phyloP scores from a whole-genome alignment of 2,113 vertebrate genomes.

The Sclerurus mexicanus region DNA sequence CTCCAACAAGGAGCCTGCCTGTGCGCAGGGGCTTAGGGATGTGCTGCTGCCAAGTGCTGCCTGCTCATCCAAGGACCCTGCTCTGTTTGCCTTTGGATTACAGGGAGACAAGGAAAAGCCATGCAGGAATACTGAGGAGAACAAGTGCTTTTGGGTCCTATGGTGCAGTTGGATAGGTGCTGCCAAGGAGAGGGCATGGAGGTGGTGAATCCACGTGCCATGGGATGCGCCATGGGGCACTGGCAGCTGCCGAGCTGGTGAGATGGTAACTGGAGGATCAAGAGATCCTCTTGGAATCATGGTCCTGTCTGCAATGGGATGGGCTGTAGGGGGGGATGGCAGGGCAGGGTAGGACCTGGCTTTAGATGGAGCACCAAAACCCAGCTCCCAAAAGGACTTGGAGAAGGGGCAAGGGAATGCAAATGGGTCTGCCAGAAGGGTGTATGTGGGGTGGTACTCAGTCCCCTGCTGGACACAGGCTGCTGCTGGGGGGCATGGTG shows the following conservation, averaged over 20 bases:
- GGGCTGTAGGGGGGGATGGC: accelerated
- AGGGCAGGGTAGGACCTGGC: background rate
- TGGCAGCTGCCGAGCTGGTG: accelerated
- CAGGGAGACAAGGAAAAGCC: background rate
- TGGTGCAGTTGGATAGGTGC: background rate
- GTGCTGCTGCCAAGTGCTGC: accelerated
- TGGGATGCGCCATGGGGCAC: background rate
- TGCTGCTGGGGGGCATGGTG: background rate
- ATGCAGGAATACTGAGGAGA: accelerated
- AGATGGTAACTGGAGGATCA: background rate
- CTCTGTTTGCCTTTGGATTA: background rate
- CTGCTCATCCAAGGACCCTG: accelerated
- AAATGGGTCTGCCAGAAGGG: too few species aligned
- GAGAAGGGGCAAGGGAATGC: background rate
- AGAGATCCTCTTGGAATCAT: background rate
- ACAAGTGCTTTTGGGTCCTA: accelerated
- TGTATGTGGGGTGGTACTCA: accelerated
- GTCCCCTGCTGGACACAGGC: background rate
- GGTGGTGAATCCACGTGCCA: accelerated
- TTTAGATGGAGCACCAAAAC: background rate
- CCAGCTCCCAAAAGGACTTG: background rate
- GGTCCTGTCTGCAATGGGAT: background rate
- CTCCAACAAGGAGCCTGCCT: background rate
- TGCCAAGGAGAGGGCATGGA: background rate
- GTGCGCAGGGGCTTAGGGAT: background rate